Evolutionary conservation across 2,888 invertebrate genomes (phyloP).

Genomic region (Brenthis daphne): DNA sequence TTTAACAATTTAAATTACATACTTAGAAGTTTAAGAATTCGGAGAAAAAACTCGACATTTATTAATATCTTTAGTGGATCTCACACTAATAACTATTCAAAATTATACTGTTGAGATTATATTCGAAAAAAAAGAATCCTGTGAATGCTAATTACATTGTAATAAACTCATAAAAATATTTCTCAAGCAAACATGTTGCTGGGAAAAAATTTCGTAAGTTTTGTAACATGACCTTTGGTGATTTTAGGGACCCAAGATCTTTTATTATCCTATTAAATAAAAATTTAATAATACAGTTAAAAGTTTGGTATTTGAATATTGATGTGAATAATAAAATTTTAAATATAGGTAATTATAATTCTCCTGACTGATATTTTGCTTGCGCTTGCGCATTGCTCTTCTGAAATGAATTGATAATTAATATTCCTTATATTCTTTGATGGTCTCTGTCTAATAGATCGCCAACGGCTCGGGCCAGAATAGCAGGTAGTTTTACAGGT

Average conservation of each 20-base stretch:
- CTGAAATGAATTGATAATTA: too few relatives aligned
- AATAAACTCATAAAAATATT: constrained; percentile 45
- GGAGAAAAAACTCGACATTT: background rate
- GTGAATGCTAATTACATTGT: constrained; percentile 42
- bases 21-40: constrained; percentile 1
- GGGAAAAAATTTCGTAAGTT: background rate
- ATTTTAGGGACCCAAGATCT: too few relatives aligned
- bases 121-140: constrained; percentile 9
- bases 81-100: constrained; percentile 11
- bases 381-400: too few relatives aligned
- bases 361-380: too few relatives aligned
- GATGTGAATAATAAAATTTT: too few relatives aligned
- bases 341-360: too few relatives aligned
- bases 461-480: constrained; percentile 39
- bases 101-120: constrained; percentile 13
- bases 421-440: background rate
- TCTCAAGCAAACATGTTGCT: background rate
- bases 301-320: too few relatives aligned
- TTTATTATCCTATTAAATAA: too few relatives aligned
- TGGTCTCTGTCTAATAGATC: constrained; percentile 1
- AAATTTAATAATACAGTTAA: too few relatives aligned
- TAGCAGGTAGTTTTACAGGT: constrained; percentile 47
- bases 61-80: background rate
- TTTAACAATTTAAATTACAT: constrained; percentile 2
- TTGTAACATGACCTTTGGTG: too few relatives aligned